Percentiles rank a stretch among this genome's conserved stretches.
phyloP scores from a whole-genome alignment of 2,113 vertebrate species.

The Cololabis saira region DNA sequence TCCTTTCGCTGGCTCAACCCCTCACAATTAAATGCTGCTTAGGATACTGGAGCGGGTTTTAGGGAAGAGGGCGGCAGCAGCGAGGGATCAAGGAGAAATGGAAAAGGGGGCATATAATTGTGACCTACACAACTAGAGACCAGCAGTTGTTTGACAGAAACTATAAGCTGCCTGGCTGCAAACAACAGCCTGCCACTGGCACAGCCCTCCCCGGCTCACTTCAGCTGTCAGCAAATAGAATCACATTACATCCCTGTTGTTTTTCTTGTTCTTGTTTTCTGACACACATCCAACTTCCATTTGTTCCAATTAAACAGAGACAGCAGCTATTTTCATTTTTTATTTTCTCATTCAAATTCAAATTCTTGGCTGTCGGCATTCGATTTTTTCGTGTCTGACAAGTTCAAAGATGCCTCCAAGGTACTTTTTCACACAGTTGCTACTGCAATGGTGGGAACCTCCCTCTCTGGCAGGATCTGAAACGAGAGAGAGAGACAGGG shows the following conservation, averaged over 20 bases:
- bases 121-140: constrained; percentile 63
- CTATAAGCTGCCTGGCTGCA: constrained; percentile 57
- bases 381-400: constrained; percentile 65
- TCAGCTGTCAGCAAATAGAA: constrained; percentile 65
- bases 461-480: constrained; percentile 52
- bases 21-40: constrained; percentile 80
- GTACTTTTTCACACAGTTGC: constrained; percentile 64
- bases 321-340: constrained; percentile 72
- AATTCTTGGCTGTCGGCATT: constrained; percentile 62
- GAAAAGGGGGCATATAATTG: constrained; percentile 61
- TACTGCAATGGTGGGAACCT: constrained; percentile 58
- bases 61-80: constrained; percentile 49
- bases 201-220: constrained; percentile 39
- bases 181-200: constrained; percentile 57
- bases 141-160: constrained; percentile 63
- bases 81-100: constrained; percentile 47
- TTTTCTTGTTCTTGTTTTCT: constrained; percentile 58
- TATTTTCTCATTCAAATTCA: constrained; percentile 51
- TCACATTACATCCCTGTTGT: constrained; percentile 59
- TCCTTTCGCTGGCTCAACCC: constrained; percentile 73
- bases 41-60: constrained; percentile 70
- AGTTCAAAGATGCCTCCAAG: constrained; percentile 68
- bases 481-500: constrained; percentile 32
- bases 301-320: constrained; percentile 74
- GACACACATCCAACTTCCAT: constrained; percentile 64